These are phyloP conservation scores for Parazoanthus darwini DNA, from an alignment of 92 coral and sea anemone species.

Conservation along the genomic window DNA sequence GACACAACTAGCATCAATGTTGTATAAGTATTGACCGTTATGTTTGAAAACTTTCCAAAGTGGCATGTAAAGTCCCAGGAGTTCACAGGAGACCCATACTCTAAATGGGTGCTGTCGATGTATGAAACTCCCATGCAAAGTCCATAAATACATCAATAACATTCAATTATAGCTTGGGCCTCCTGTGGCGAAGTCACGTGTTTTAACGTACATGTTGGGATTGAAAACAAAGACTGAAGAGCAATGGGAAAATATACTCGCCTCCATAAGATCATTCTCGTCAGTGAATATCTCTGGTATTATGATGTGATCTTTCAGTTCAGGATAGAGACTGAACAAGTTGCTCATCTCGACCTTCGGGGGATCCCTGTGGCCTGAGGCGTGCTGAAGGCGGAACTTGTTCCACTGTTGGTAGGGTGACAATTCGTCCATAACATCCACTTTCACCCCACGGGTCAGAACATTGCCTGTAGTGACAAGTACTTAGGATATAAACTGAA, in stretches of 20 bases:
- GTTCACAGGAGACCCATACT: background rate
- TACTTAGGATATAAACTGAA: too few species aligned
- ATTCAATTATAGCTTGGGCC: too few species aligned
- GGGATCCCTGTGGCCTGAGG: constrained; percentile 63
- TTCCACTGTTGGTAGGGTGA: constrained; percentile 77
- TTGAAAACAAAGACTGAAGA: too few species aligned
- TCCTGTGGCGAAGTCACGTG: too few species aligned
- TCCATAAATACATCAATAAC: too few species aligned
- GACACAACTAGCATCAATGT: background rate
- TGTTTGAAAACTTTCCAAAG: background rate
- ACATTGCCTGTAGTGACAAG: constrained; percentile 33
- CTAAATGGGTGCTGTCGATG: too few species aligned
- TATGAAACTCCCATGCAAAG: too few species aligned
- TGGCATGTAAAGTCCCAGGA: background rate
- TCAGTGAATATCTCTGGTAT: constrained; percentile 52
- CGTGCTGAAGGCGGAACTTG: constrained; percentile 52
- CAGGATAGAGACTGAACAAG: constrained; percentile 64
- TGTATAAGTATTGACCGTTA: background rate
- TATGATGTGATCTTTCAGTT: constrained; percentile 48
- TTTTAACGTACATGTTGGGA: too few species aligned
- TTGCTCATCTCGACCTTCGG: constrained; percentile 62
- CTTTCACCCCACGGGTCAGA: constrained; percentile 68
- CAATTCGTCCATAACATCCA: constrained; percentile 57
- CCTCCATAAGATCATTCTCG: constrained; percentile 62
- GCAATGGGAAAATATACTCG: background rate